Percentiles rank a stretch among this genome's conserved stretches.
These are phyloP conservation scores for Pseudomugil tenellus DNA, from an alignment of 2,797 vertebrate species.

Conservation along the genomic window DNA sequence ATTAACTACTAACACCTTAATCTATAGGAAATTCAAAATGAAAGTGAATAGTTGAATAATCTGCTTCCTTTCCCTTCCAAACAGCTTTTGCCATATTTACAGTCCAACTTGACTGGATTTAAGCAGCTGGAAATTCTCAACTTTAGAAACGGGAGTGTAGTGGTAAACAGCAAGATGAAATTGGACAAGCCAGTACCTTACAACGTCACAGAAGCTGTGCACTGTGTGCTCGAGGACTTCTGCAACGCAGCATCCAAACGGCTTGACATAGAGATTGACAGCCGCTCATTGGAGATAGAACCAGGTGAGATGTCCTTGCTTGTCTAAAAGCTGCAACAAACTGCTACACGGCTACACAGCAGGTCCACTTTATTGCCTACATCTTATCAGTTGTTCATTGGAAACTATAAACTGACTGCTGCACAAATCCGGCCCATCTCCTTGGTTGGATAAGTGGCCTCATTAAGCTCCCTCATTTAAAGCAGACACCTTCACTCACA, in stretches of 20 bases:
- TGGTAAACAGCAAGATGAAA: constrained; percentile 93
- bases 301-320: constrained; percentile 80
- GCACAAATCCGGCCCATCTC: constrained; percentile 17
- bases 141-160: constrained; percentile 94
- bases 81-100: constrained; percentile 93
- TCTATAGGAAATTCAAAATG: neutral
- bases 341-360: constrained; percentile 32
- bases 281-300: constrained; percentile 89
- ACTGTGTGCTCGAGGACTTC: constrained; percentile 89
- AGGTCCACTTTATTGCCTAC: neutral
- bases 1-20: constrained; percentile 20
- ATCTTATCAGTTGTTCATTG: neutral
- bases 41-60: constrained; percentile 7
- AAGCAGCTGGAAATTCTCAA: constrained; percentile 94
- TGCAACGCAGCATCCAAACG: constrained; percentile 84
- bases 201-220: constrained; percentile 90
- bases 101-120: constrained; percentile 93
- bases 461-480: constrained; percentile 41
- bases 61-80: constrained; percentile 33
- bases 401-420: neutral
- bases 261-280: constrained; percentile 91
- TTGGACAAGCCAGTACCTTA: constrained; percentile 89
- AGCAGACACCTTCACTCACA: constrained; percentile 38
- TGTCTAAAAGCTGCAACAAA: neutral
- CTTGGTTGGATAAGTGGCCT: constrained; percentile 27